Conservation (phyloP, 1,140 invertebrate genomes). For the Solenopsis fugax region DNA sequence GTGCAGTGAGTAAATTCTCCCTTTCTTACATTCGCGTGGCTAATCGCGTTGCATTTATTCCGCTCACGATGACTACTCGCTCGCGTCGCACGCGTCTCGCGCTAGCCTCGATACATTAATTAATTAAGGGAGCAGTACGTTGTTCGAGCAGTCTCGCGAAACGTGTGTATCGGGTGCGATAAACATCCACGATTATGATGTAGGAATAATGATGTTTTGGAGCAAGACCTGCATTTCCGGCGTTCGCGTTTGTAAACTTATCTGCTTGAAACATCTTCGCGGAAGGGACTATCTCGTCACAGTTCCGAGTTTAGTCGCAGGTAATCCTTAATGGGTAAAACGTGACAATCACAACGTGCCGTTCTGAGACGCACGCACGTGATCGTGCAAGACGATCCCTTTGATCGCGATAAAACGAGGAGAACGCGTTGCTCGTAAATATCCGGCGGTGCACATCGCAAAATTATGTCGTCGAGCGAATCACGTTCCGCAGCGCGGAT, state of each 20-base stretch:
- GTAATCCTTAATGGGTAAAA: constrained; percentile 43
- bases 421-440: constrained; percentile 53
- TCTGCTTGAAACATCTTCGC: constrained; percentile 37
- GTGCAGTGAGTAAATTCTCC: not conserved
- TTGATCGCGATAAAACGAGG: constrained; percentile 58
- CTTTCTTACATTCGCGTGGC: not conserved
- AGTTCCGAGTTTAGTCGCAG: constrained; percentile 19
- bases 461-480: constrained; percentile 59
- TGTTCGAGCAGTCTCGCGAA: not conserved
- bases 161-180: not conserved
- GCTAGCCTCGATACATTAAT: not conserved
- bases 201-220: not conserved
- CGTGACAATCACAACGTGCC: constrained; percentile 43
- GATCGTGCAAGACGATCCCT: constrained; percentile 10
- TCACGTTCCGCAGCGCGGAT: constrained; percentile 46
- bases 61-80: not conserved
- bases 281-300: not conserved
- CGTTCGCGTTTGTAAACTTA: constrained; percentile 14
- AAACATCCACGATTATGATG: not conserved
- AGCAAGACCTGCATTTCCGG: not conserved
- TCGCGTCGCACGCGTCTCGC: not conserved
- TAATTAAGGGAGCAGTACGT: not conserved
- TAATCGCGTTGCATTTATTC: constrained; percentile 9
- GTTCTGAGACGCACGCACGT: constrained; percentile 58
- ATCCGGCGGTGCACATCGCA: constrained; percentile 46